These are phyloP conservation scores for Thymelicus sylvestris DNA, from an alignment of 2,888 invertebrate genomes.

Conservation along the genomic window DNA sequence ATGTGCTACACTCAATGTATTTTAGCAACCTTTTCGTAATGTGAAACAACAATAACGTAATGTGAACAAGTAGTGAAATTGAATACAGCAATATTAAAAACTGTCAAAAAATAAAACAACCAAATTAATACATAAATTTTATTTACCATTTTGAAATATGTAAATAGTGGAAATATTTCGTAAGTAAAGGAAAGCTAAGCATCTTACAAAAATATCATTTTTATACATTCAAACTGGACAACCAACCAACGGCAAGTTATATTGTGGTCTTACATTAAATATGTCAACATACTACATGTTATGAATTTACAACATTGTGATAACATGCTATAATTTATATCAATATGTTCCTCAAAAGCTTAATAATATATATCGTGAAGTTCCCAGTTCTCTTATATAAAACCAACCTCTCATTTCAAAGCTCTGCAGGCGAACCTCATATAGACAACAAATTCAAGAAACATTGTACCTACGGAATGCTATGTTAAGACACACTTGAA, in stretches of 20 bases:
- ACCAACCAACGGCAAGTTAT: slow-evolving; percentile 67
- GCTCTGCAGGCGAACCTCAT: slow-evolving; percentile 37
- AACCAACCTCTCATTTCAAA: slow-evolving; percentile 21
- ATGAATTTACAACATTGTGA: slow-evolving; percentile 47
- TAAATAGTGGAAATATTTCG: slow-evolving; percentile 79
- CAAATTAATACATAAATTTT: slow-evolving; percentile 75
- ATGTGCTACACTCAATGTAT: slow-evolving; percentile 15
- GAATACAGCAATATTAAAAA: slow-evolving; percentile 6
- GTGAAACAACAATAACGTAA: too few relatives aligned
- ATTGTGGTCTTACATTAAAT: slow-evolving; percentile 51
- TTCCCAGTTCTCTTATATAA: slow-evolving; percentile 23
- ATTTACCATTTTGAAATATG: slow-evolving; percentile 75
- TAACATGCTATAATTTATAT: slow-evolving; percentile 53
- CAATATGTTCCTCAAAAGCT: slow-evolving; percentile 50
- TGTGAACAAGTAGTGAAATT: neutral
- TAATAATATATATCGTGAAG: slow-evolving; percentile 39
- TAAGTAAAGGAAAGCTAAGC: slow-evolving; percentile 82
- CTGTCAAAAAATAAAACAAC: slow-evolving; percentile 44
- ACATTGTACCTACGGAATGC: slow-evolving; percentile 58
- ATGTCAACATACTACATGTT: slow-evolving; percentile 35
- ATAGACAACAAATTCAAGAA: slow-evolving; percentile 42
- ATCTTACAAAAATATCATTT: slow-evolving; percentile 81
- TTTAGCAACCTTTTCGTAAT: slow-evolving; percentile 5
- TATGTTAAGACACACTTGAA: slow-evolving; percentile 48
- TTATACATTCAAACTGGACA: slow-evolving; percentile 68